phyloP scores from a whole-genome alignment of 2,888 invertebrate genomes.

The Ethmia dodecea region DNA sequence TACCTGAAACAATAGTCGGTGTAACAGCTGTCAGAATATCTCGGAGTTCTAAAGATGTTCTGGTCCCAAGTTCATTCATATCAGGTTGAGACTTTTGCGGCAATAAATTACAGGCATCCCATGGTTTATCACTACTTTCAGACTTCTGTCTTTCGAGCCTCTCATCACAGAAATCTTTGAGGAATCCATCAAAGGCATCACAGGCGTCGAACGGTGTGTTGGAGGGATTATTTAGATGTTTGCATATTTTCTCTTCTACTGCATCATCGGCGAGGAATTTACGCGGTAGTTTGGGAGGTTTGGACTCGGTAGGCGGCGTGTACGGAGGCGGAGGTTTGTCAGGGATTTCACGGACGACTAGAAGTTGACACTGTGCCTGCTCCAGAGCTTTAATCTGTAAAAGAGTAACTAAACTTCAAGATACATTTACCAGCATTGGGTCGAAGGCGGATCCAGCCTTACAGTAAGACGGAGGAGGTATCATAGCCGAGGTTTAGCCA shows the following conservation, averaged over 20 bases:
- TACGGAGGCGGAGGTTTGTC: slow-evolving; percentile 71
- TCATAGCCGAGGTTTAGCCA: no score
- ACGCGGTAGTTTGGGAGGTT: slow-evolving; percentile 30
- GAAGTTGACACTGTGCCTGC: slow-evolving; percentile 55
- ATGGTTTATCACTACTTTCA: slow-evolving; percentile 48
- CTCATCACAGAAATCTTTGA: slow-evolving; percentile 55
- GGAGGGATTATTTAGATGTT: slow-evolving; percentile 13
- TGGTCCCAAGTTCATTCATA: slow-evolving; percentile 30
- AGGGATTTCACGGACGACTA: slow-evolving; percentile 66
- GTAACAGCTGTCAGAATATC: slow-evolving; percentile 45
- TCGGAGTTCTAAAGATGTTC: slow-evolving; percentile 36
- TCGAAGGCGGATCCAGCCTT: no score
- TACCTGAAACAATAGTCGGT: slow-evolving; percentile 48
- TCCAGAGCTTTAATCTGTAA: slow-evolving; percentile 66
- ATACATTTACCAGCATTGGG: no score
- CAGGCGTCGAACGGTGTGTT: slow-evolving; percentile 20
- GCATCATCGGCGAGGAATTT: slow-evolving; percentile 37
- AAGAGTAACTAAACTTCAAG: no score
- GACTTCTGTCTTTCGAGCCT: slow-evolving; percentile 32
- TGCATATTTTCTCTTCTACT: slow-evolving; percentile 35
- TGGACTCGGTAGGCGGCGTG: slow-evolving; percentile 50
- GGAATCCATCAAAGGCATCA: slow-evolving; percentile 49
- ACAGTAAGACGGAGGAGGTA: no score
- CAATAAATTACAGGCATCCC: slow-evolving; percentile 56
- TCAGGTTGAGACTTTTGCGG: slow-evolving; percentile 40